Evolutionary conservation across 2,797 vertebrate species (phyloP).

Genomic region (Prionace glauca): DNA sequence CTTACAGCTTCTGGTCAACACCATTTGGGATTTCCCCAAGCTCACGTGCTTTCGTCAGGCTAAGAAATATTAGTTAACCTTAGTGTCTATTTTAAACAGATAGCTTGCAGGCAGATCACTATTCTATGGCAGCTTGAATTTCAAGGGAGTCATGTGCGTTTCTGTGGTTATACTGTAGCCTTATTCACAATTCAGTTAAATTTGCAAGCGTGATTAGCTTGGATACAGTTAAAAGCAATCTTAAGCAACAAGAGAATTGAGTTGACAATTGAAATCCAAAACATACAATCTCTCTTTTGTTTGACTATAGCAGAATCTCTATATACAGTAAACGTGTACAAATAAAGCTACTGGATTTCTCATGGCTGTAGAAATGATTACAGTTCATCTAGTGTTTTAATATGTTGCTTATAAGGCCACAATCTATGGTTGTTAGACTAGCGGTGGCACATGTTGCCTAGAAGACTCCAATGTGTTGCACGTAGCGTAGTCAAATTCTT

Average conservation of each 20-base stretch:
- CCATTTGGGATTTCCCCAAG: background rate
- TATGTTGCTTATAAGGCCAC: background rate
- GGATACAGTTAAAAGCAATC: conserved; percentile 23
- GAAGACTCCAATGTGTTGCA: background rate
- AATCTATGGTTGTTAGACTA: background rate
- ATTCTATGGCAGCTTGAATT: background rate
- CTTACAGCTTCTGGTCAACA: background rate
- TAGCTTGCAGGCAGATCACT: background rate
- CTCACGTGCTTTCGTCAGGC: background rate
- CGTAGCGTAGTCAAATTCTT: background rate
- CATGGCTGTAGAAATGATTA: background rate
- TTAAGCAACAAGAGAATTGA: conserved; percentile 8
- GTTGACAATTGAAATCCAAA: conserved; percentile 2
- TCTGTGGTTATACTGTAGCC: background rate
- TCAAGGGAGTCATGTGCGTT: conserved; percentile 6
- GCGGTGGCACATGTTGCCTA: background rate
- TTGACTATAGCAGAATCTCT: background rate
- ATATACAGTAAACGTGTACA: background rate
- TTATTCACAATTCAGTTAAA: conserved; percentile 15
- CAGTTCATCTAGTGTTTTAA: background rate
- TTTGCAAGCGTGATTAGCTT: conserved; percentile 14
- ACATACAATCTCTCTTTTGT: background rate
- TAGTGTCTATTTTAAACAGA: background rate
- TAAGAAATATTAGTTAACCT: background rate
- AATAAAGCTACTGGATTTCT: background rate